Conservation (phyloP, 2,888 invertebrate genomes). For the Iselma pallidipennis region DNA sequence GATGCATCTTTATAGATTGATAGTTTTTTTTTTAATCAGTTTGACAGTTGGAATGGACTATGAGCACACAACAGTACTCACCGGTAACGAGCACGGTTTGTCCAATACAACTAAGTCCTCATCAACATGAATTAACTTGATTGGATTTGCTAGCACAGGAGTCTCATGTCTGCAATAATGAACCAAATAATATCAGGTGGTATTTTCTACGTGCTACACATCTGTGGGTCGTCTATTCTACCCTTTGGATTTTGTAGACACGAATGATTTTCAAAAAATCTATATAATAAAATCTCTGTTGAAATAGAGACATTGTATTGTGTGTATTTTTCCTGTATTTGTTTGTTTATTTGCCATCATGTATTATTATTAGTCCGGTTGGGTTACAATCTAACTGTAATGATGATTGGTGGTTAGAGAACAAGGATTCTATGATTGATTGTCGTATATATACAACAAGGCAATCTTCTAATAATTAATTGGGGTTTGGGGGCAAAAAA, state of each 20-base stretch:
- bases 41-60: slow-evolving; percentile 17
- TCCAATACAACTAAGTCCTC: slow-evolving; percentile 86
- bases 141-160: slow-evolving; percentile 78
- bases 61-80: slow-evolving; percentile 60
- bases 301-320: slow-evolving; percentile 24
- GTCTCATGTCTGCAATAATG: slow-evolving; percentile 76
- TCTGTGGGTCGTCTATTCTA: slow-evolving; percentile 20
- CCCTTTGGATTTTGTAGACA: slow-evolving; percentile 19
- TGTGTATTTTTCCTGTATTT: neutral
- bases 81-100: slow-evolving; percentile 88
- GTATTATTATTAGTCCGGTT: neutral
- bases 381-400: too few relatives aligned
- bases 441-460: too few relatives aligned
- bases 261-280: slow-evolving; percentile 19
- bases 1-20: neutral
- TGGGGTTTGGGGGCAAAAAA: too few relatives aligned
- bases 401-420: too few relatives aligned
- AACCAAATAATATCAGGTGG: slow-evolving; percentile 24
- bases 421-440: too few relatives aligned
- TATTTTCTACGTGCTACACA: slow-evolving; percentile 24
- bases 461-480: too few relatives aligned
- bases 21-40: neutral
- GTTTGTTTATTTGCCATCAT: neutral
- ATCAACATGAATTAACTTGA: slow-evolving; percentile 81
- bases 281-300: slow-evolving; percentile 30